These are phyloP conservation scores for Chroicocephalus ridibundus DNA, from an alignment of 2,113 vertebrate genomes.

Conservation along the genomic window DNA sequence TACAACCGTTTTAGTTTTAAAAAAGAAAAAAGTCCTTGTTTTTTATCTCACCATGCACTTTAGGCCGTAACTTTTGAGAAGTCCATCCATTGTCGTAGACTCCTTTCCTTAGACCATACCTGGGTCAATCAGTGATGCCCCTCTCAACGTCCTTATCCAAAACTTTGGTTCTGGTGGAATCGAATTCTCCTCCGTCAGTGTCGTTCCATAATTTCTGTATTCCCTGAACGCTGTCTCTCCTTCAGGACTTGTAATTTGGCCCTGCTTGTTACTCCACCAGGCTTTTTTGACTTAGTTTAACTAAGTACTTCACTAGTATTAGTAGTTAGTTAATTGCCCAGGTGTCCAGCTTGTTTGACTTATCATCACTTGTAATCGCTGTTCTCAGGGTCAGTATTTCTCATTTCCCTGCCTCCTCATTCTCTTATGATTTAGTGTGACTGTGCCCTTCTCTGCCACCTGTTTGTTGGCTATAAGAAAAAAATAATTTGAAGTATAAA, in stretches of 20 bases:
- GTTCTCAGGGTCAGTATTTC: not conserved
- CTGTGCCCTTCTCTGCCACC: not conserved
- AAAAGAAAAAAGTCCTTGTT: not conserved
- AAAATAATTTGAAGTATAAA: not conserved
- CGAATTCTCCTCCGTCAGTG: not conserved
- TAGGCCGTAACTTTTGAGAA: not conserved
- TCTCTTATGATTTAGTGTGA: not conserved
- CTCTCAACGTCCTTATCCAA: not conserved
- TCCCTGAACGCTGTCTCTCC: not conserved
- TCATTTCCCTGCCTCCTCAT: not conserved
- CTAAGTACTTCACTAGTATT: not conserved
- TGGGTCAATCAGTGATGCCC: not conserved
- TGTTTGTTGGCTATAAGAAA: not conserved
- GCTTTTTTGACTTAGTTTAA: not conserved
- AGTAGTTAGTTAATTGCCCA: not conserved
- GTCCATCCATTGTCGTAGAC: not conserved
- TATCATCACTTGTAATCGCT: not conserved
- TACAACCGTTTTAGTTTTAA: not conserved
- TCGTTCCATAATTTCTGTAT: not conserved
- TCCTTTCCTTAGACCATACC: not conserved
- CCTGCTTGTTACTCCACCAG: not conserved
- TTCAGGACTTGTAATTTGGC: not conserved
- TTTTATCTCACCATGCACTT: not conserved
- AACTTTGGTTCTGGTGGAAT: not conserved
- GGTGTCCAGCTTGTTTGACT: not conserved